Percentiles rank a stretch among this genome's conserved stretches.
phyloP scores from a whole-genome alignment of 2,797 vertebrate genomes.

The Phoebastria nigripes region DNA sequence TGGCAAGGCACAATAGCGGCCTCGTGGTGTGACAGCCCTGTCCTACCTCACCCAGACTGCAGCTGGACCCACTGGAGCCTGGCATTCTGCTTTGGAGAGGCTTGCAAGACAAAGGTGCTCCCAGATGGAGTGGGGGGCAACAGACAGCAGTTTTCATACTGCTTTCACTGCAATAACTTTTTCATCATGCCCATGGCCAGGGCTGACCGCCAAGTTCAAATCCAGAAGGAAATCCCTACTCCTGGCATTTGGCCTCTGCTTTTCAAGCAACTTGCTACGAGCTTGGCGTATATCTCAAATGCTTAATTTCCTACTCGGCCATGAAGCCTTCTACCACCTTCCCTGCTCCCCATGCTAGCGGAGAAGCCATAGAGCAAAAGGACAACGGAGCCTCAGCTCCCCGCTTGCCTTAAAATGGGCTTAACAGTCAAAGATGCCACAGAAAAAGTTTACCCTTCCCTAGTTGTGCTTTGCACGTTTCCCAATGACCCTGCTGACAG shows the following conservation, averaged over 20 bases:
- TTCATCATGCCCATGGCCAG: not conserved
- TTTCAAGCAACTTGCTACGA: not conserved
- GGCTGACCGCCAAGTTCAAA: not conserved
- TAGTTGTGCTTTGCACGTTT: not conserved
- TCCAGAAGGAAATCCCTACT: not conserved
- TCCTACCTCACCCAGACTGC: not conserved
- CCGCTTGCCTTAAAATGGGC: not conserved
- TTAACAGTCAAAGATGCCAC: not conserved
- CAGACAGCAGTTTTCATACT: not conserved
- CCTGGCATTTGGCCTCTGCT: not conserved
- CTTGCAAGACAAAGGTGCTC: not conserved
- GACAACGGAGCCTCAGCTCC: not conserved
- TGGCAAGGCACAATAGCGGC: not conserved
- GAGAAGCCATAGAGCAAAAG: not conserved
- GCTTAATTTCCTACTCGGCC: not conserved
- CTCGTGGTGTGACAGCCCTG: not conserved
- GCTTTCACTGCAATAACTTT: not conserved
- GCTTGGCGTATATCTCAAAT: not conserved
- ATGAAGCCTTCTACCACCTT: not conserved
- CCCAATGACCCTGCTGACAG: not conserved
- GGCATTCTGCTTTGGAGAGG: not conserved
- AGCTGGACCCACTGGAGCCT: not conserved
- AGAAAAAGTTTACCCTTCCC: not conserved
- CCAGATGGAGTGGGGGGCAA: not conserved
- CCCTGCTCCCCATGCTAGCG: not conserved